Conservation (phyloP, 2,797 vertebrate genomes). For the Helostoma temminkii region DNA sequence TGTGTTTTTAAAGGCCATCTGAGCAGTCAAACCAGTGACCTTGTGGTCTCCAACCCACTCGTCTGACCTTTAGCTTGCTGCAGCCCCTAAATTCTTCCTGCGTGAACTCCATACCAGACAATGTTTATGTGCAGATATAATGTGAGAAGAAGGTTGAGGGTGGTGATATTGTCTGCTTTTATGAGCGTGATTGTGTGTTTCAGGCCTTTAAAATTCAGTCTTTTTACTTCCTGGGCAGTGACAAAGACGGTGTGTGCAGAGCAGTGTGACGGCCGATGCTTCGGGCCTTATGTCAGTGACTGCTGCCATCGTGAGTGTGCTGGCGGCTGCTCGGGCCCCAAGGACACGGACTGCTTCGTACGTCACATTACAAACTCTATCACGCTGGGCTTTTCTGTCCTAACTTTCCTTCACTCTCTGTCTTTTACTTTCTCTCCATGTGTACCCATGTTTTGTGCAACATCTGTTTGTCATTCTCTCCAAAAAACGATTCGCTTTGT, state of each 20-base stretch:
- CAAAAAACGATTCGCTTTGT: slow-evolving; percentile 55
- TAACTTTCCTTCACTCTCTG: too few relatives aligned
- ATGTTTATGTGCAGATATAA: background rate
- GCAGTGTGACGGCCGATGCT: slow-evolving; percentile 97
- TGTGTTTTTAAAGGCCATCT: slow-evolving; percentile 18
- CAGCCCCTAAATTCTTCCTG: slow-evolving; percentile 30
- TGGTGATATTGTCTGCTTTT: slow-evolving; percentile 57
- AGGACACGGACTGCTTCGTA: slow-evolving; percentile 96
- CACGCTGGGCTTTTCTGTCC: background rate
- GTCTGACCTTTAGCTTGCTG: slow-evolving; percentile 47
- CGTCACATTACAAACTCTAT: slow-evolving; percentile 57
- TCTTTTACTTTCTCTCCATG: background rate
- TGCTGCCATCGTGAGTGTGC: slow-evolving; percentile 97
- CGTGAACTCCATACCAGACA: background rate
- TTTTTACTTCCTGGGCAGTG: slow-evolving; percentile 80
- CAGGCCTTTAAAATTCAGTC: slow-evolving; percentile 60
- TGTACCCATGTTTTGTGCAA: slow-evolving; percentile 18
- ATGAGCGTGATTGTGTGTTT: slow-evolving; percentile 19
- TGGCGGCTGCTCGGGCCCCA: slow-evolving; percentile 94
- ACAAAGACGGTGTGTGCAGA: slow-evolving; percentile 97
- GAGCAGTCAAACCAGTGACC: slow-evolving; percentile 10
- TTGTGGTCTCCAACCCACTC: slow-evolving; percentile 5
- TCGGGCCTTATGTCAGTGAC: slow-evolving; percentile 95
- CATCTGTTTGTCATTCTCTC: slow-evolving; percentile 46
- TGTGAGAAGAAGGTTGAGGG: slow-evolving; percentile 37